A percentile compares a stretch with the other conserved stretches of the same genome.
Conservation (phyloP, 2,113 vertebrate genomes). For the Sclerurus mexicanus region DNA sequence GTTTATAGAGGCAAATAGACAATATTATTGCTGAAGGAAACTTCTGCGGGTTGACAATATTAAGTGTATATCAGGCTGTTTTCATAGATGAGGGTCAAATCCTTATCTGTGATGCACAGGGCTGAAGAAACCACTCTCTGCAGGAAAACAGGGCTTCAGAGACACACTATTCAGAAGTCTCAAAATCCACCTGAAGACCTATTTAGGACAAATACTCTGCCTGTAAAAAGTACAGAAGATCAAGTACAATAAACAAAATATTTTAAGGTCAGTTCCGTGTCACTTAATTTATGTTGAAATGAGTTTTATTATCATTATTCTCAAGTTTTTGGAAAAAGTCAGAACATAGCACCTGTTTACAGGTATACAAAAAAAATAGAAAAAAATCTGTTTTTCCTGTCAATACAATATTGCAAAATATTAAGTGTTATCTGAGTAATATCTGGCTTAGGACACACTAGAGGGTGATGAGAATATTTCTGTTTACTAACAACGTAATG, state of each 20-base stretch:
- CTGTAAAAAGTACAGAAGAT: neutral
- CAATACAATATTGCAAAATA: neutral
- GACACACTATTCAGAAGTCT: neutral
- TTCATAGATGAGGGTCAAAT: neutral
- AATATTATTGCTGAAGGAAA: neutral
- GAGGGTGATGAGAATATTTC: neutral
- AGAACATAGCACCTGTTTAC: neutral
- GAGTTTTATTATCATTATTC: neutral
- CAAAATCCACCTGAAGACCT: neutral
- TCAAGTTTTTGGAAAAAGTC: neutral
- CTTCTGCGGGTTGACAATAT: neutral
- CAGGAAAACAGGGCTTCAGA: neutral
- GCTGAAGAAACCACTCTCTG: neutral
- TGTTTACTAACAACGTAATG: neutral
- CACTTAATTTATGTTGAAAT: neutral
- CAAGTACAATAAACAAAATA: neutral
- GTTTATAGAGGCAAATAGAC: neutral
- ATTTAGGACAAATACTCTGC: neutral
- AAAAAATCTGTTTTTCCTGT: neutral
- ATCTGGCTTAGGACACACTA: neutral
- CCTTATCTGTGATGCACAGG: neutral
- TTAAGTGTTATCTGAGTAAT: neutral
- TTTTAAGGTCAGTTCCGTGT: neutral
- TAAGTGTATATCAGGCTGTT: neutral
- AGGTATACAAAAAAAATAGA: neutral